phyloP scores from a whole-genome alignment of 2,113 vertebrate genomes.

The Corythoichthys haematopterus region DNA sequence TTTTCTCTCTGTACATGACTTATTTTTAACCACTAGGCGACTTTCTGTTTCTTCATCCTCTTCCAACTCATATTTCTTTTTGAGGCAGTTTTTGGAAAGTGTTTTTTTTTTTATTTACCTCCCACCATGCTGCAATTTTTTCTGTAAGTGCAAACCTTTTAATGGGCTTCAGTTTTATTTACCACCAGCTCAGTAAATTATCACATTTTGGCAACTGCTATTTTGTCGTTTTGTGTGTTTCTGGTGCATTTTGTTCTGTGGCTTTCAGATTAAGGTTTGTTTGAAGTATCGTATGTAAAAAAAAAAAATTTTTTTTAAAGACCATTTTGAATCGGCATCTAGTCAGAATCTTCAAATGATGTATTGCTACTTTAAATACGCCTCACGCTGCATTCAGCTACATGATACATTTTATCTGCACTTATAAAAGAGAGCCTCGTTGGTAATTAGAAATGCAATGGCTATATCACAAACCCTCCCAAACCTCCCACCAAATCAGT shows the following conservation, averaged over 20 bases:
- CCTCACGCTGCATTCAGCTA: conserved; percentile 29
- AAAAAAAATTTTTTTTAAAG: no score
- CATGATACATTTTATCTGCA: conserved; percentile 43
- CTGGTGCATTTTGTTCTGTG: conserved; percentile 12
- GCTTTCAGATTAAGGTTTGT: neutral
- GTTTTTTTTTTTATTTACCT: conserved; percentile 20
- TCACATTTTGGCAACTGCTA: conserved; percentile 46
- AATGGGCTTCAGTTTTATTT: conserved; percentile 49
- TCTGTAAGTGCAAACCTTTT: conserved; percentile 59
- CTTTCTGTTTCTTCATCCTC: conserved; percentile 33
- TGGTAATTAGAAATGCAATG: conserved; percentile 46
- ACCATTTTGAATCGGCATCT: no score
- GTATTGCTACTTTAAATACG: conserved; percentile 29
- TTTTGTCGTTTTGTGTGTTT: neutral
- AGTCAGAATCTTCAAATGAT: neutral
- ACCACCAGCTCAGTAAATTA: conserved; percentile 29
- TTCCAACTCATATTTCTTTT: conserved; percentile 32
- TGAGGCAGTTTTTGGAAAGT: conserved; percentile 39
- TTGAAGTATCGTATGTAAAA: no score
- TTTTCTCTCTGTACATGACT: conserved; percentile 22
- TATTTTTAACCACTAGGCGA: conserved; percentile 28
- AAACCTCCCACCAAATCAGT: conserved; percentile 15
- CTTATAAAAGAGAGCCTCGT: conserved; percentile 48
- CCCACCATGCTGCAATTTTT: conserved; percentile 25
- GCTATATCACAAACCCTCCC: conserved; percentile 17